A percentile compares a stretch with the other conserved stretches of the same genome.
Evolutionary conservation across 2,888 invertebrate genomes (phyloP).

Genomic region (Dryobotodes eremita): DNA sequence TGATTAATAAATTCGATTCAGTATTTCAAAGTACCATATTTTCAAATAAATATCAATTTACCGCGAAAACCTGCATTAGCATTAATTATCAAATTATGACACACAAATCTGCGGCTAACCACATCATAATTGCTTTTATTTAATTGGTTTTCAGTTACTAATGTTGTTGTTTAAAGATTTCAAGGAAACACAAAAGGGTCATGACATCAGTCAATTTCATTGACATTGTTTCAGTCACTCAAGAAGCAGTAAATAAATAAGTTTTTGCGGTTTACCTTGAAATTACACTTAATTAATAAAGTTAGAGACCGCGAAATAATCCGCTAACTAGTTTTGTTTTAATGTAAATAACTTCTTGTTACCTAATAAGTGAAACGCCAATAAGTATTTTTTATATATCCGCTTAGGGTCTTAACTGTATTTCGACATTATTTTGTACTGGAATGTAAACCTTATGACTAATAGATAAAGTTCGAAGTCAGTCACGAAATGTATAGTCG

Average conservation of each 20-base stretch:
- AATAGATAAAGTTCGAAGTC: not conserved
- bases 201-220: constrained; percentile 33
- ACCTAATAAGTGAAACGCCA: constrained; percentile 42
- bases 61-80: not conserved
- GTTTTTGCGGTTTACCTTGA: constrained; percentile 23
- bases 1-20: not conserved
- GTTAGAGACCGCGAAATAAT: constrained; percentile 26
- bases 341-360: constrained; percentile 23
- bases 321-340: constrained; percentile 27
- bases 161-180: constrained; percentile 45
- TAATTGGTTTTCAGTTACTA: constrained; percentile 24
- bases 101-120: constrained; percentile 32
- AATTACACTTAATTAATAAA: constrained; percentile 28
- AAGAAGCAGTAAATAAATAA: constrained; percentile 16
- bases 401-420: constrained; percentile 27
- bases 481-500: not conserved
- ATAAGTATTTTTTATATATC: constrained; percentile 7
- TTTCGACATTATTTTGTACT: not conserved
- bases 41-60: constrained; percentile 27
- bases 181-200: constrained; percentile 49
- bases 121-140: constrained; percentile 32
- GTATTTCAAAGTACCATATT: constrained; percentile 4
- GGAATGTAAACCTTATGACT: not conserved
- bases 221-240: constrained; percentile 29
- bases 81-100: constrained; percentile 23